Evolutionary conservation across 2,888 invertebrate genomes (phyloP).

Genomic region (Drosophila histrio): DNA sequence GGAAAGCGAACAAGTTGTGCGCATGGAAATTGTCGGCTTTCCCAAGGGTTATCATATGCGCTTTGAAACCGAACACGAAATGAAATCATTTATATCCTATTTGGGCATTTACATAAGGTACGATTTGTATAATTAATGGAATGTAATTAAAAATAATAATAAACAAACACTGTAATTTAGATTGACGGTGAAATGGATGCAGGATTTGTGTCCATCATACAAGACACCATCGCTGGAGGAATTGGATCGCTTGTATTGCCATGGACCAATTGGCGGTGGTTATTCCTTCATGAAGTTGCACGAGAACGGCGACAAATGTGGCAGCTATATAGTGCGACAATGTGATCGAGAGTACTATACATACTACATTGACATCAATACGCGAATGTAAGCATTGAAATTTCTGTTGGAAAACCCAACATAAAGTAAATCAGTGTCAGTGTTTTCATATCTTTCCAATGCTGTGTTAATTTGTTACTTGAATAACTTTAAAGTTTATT

Average conservation of each 20-base stretch:
- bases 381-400: constrained; percentile 87
- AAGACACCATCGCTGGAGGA: constrained; percentile 91
- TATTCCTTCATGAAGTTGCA: constrained; percentile 94
- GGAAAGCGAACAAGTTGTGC: constrained; percentile 88
- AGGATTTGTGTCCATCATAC: constrained; percentile 93
- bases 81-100: constrained; percentile 92
- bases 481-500: too few relatives aligned
- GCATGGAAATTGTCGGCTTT: constrained; percentile 88
- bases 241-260: constrained; percentile 90
- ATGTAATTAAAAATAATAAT: background rate
- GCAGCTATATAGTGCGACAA: constrained; percentile 92
- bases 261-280: constrained; percentile 94
- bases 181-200: constrained; percentile 94
- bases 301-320: constrained; percentile 91
- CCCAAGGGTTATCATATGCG: constrained; percentile 81
- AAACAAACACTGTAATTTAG: constrained; percentile 81
- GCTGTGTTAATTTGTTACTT: too few relatives aligned
- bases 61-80: constrained; percentile 79
- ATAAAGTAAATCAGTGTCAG: too few relatives aligned
- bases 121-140: background rate
- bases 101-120: constrained; percentile 94
- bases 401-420: background rate
- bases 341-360: constrained; percentile 92
- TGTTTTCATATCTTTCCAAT: too few relatives aligned
- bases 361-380: constrained; percentile 92